Conservation (phyloP, 2,888 invertebrate species). For the Drosophila pegasa region DNA sequence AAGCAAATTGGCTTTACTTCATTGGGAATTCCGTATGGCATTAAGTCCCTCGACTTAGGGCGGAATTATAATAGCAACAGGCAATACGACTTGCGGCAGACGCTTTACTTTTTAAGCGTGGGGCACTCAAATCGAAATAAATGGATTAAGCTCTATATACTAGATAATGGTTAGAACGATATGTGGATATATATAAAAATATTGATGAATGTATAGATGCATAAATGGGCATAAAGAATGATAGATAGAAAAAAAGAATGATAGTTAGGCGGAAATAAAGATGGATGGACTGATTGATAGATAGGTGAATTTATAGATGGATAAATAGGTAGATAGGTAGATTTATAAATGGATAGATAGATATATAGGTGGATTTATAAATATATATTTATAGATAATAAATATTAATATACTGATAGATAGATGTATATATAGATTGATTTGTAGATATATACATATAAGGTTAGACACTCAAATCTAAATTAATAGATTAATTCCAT, state of each 20-base stretch:
- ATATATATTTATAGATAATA: too few relatives aligned
- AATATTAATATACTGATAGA: too few relatives aligned
- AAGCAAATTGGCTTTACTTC: slow-evolving; percentile 48
- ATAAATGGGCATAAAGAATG: too few relatives aligned
- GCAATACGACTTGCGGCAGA: not conserved
- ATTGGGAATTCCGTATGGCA: slow-evolving; percentile 20
- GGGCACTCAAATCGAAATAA: not conserved
- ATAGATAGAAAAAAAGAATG: not conserved
- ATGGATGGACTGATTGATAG: not conserved
- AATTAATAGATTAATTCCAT: too few relatives aligned
- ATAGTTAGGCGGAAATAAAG: not conserved
- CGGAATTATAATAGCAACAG: slow-evolving; percentile 12
- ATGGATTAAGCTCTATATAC: too few relatives aligned
- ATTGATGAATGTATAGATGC: not conserved
- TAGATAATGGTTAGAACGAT: not conserved
- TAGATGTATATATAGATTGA: too few relatives aligned
- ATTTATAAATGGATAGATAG: too few relatives aligned
- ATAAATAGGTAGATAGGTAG: not conserved
- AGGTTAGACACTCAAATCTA: too few relatives aligned
- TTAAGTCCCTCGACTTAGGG: slow-evolving; percentile 21
- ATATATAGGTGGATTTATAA: too few relatives aligned
- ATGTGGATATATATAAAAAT: not conserved
- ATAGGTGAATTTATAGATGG: not conserved
- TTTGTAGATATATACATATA: too few relatives aligned
- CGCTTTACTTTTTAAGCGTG: not conserved